phyloP scores from a whole-genome alignment of 2,797 vertebrate genomes.

The Pempheris klunzingeri region DNA sequence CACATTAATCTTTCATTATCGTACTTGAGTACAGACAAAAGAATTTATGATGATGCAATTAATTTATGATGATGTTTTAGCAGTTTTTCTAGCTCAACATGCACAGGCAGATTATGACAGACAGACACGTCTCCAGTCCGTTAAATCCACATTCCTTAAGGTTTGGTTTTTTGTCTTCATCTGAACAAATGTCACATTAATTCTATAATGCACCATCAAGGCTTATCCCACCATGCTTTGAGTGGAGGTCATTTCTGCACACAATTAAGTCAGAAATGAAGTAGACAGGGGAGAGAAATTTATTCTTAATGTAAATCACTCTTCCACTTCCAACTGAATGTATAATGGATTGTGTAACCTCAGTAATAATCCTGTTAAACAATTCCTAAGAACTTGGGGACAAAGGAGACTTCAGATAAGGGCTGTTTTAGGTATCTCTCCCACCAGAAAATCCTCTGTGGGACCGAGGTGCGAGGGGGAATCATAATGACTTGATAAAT shows the following conservation, averaged over 20 bases:
- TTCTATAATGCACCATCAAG: constrained; percentile 49
- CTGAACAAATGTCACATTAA: constrained; percentile 59
- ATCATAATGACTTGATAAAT: constrained; percentile 81
- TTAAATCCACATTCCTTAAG: constrained; percentile 23
- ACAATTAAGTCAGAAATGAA: constrained; percentile 67
- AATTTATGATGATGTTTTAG: constrained; percentile 9
- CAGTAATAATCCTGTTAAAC: constrained; percentile 77
- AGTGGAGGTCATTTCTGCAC: constrained; percentile 63
- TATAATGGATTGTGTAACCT: constrained; percentile 74
- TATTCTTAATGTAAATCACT: constrained; percentile 71
- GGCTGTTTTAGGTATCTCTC: constrained; percentile 70
- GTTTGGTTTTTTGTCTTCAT: constrained; percentile 23
- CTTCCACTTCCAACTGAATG: constrained; percentile 63
- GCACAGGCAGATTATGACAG: constrained; percentile 1
- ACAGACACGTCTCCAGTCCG: constrained; percentile 6
- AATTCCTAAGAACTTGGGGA: constrained; percentile 72
- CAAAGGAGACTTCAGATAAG: constrained; percentile 77
- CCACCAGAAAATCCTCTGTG: constrained; percentile 53
- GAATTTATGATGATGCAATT: background rate
- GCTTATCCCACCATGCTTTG: constrained; percentile 43
- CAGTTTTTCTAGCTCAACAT: constrained; percentile 3
- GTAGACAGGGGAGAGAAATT: constrained; percentile 49
- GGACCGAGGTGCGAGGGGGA: constrained; percentile 65
- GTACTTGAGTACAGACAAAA: constrained; percentile 17
- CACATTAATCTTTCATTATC: constrained; percentile 17